These are phyloP conservation scores for Diaprepes abbreviatus DNA, from an alignment of 2,888 invertebrate genomes.

Conservation along the genomic window DNA sequence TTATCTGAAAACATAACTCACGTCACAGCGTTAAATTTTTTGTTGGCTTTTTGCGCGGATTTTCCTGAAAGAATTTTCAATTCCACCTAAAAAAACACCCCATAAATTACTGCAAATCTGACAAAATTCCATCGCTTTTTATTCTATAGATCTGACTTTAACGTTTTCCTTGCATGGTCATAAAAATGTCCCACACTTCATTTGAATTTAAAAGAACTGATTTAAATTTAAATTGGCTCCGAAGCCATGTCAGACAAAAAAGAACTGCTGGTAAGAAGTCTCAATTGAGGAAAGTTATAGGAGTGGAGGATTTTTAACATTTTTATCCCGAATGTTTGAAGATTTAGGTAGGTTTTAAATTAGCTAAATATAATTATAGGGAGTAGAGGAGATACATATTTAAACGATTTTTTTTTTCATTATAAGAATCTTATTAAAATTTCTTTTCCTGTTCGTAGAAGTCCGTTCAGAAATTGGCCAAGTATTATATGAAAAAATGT, in stretches of 20 bases:
- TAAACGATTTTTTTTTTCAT: no score
- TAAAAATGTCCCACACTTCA: conserved; percentile 25
- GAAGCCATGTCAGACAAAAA: background rate
- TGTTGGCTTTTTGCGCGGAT: no score
- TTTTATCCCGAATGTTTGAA: background rate
- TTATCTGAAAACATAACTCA: no score
- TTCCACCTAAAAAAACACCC: background rate
- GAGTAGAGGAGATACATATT: no score
- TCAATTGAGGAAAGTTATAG: background rate
- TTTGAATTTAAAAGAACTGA: conserved; percentile 23
- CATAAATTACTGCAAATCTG: background rate
- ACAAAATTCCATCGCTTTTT: background rate
- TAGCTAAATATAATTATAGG: no score
- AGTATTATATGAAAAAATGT: no score
- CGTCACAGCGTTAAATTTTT: no score
- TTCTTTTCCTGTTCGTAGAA: no score
- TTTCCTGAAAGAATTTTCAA: background rate
- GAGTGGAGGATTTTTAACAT: background rate
- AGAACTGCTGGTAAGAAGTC: conserved; percentile 2
- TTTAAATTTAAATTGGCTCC: conserved; percentile 26
- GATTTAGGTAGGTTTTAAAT: no score
- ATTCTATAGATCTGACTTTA: background rate
- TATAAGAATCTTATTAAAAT: no score
- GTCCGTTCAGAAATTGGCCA: no score
- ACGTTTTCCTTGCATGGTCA: conserved; percentile 3